Conservation (phyloP, 2,888 invertebrate genomes). For the Linnaemya tessellans region DNA sequence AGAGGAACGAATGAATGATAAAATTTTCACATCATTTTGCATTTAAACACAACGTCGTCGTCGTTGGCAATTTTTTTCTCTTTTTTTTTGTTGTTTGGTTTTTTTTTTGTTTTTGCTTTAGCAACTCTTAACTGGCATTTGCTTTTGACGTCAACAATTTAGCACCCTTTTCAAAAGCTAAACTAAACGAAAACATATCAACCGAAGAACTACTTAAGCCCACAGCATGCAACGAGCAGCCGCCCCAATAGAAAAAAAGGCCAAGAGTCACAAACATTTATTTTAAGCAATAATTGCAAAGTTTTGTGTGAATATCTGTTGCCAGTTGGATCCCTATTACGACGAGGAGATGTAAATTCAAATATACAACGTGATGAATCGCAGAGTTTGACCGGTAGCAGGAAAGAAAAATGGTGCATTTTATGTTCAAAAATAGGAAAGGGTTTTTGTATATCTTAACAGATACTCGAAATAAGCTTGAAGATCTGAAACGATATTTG, state of each 20-base stretch:
- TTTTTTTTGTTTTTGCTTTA: slow-evolving; percentile 5
- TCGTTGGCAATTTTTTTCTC: slow-evolving; percentile 7
- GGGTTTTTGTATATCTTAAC: not conserved
- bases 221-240: not conserved
- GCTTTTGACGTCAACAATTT: slow-evolving; percentile 59
- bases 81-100: not conserved
- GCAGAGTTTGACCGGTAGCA: not conserved
- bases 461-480: not conserved
- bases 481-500: not conserved
- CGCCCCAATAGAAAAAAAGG: slow-evolving; percentile 32
- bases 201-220: slow-evolving; percentile 14
- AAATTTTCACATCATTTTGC: slow-evolving; percentile 44
- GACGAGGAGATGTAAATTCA: not conserved
- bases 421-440: not conserved
- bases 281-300: slow-evolving; percentile 34
- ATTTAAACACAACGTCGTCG: slow-evolving; percentile 13
- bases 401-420: not conserved
- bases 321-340: not conserved
- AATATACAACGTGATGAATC: not conserved
- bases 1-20: slow-evolving; percentile 5
- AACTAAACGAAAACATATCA: slow-evolving; percentile 6
- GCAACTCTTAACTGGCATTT: slow-evolving; percentile 63
- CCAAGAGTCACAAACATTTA: slow-evolving; percentile 33
- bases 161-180: slow-evolving; percentile 33
- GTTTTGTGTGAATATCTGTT: not conserved